Evolutionary conservation across 2,888 invertebrate species (phyloP), one percentile per base, ranked within the genome.

Genomic region (Exocentrus adspersus): DNA sequence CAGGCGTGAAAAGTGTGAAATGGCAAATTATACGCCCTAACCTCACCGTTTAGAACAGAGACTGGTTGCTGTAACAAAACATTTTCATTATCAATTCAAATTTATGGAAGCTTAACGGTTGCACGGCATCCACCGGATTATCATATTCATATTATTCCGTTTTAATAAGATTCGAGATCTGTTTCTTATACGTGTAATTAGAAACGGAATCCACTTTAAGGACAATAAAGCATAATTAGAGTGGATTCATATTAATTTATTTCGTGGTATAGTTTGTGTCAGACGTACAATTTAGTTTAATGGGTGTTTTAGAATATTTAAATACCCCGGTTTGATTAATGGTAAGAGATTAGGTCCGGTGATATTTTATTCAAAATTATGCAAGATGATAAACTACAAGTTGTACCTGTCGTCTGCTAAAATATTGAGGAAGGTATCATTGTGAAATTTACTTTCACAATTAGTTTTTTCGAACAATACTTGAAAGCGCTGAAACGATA

Each of bases 21-120:
- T 43, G 17, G 7, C 7, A 43, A 16, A 43, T 43, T 19, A 43
- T 43, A 17, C n/a, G 43, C 17, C 19, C 19, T 43, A 43, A 43
- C 17, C 7, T 43, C 37, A 37, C n/a, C 37, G 14, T 37, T 37
- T 37, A 37, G 37, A n/a, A 37, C n/a, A 37, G n/a, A 37, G 12
- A 37, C 37, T 14, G 37, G 37, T 12, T 37, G 37, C 43, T 43
- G 32, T 30, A 51, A 51, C 51, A 51, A 51, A 51, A 51, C 37
- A 37, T 30, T 19, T 51, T 32, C 51, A 51, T 51, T 51, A 51
- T 32, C 10, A 54, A 59, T 59, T 59, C 37, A 59, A 59, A 59
- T 59, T 50, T 59, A 59, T 59, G 59, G 59, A 59, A 59, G 59
- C 50, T 41, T 51, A 51, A 50, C 42, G 59, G 50, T 42, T 24